Percentiles rank a stretch among this genome's conserved stretches.
Evolutionary conservation across 2,888 invertebrate genomes (phyloP).

Genomic region (Laspeyria flexula): DNA sequence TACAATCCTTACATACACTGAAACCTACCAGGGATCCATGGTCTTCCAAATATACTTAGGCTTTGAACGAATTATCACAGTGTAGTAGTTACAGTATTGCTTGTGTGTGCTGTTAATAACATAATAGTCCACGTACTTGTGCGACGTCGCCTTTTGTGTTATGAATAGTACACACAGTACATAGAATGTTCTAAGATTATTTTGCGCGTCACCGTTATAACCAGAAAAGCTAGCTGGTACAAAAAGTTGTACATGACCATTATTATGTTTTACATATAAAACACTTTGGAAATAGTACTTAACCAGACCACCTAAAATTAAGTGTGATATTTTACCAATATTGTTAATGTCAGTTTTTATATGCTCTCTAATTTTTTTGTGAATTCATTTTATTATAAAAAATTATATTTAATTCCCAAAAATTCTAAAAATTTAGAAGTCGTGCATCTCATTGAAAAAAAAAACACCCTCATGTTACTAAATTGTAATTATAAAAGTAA

Average conservation of each 20-base stretch:
- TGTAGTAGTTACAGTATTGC: conserved; percentile 8
- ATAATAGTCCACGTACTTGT: conserved; percentile 5
- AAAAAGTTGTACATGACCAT: conserved; percentile 63
- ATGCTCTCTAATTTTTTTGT: conserved; percentile 73
- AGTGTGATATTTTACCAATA: conserved; percentile 78
- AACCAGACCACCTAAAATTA: conserved; percentile 77
- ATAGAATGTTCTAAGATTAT: conserved; percentile 9
- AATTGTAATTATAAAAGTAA: conserved; percentile 40
- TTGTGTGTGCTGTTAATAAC: conserved; percentile 14
- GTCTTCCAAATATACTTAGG: conserved; percentile 67
- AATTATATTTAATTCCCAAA: conserved; percentile 31
- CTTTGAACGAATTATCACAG: conserved; percentile 47
- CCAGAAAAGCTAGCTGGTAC: conserved; percentile 2
- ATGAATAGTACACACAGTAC: conserved; percentile 9
- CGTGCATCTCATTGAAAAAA: conserved; percentile 41
- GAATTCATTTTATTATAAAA: conserved; percentile 33
- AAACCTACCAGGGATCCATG: conserved; percentile 55
- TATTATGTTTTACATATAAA: conserved; percentile 64
- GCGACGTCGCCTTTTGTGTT: conserved; percentile 14
- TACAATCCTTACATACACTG: conserved; percentile 51
- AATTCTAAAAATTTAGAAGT: conserved; percentile 10
- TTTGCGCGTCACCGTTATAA: conserved; percentile 7
- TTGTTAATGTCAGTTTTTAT: conserved; percentile 56
- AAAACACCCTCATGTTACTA: conserved; percentile 43
- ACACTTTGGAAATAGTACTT: conserved; percentile 72